Evolutionary conservation across 2,797 vertebrate species (phyloP), one percentile per base, ranked within the genome.

Genomic region (Aeoliscus strigatus): DNA sequence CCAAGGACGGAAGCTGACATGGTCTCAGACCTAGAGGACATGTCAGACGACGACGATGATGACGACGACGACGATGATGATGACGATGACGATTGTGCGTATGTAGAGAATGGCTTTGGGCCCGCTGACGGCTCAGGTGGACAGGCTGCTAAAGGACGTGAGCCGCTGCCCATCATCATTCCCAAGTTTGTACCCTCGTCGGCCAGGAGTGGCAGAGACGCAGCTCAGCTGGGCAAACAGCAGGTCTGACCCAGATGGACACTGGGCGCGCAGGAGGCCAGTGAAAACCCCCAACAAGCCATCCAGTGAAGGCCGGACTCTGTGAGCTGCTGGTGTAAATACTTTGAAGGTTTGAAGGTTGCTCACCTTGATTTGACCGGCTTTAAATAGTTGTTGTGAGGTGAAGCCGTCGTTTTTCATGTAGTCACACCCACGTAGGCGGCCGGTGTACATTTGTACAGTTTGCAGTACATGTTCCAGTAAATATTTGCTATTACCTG

Each of bases 371-470:
- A 43, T 75, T 80, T 66, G 39, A 79, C 81, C 70, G 81, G 74
- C 74, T 65, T 39, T 50, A 72, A 66, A 51, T 36, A 30, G 56
- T 72, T 67, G 70, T 77, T 73, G 81, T 75, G 69, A 72, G 65
- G 66, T 72, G 27, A 60, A 62, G 51, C 62, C 80, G 75, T 65
- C 28, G 32, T 82, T 88, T 92, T 91, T 87, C 90, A 90, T 87
- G 86, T 93, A 91, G 88, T 84, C 90, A 86, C 89, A 90, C 88
- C 87, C 86, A 70, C 88, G 87, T 87, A 89, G 89, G 52, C 9
- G 9, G 12, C 27, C 90, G 87, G 87, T 98, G 94, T 98, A 97
- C 90, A 97, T 97, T 94, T 97, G 94, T 97, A 97, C 94, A 98
- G 94, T 93, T 85, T 88, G 89, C 89, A 87, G 80, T 83, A 88